Evolutionary conservation across 2,888 invertebrate genomes (phyloP).

Genomic region (Thera britannica): DNA sequence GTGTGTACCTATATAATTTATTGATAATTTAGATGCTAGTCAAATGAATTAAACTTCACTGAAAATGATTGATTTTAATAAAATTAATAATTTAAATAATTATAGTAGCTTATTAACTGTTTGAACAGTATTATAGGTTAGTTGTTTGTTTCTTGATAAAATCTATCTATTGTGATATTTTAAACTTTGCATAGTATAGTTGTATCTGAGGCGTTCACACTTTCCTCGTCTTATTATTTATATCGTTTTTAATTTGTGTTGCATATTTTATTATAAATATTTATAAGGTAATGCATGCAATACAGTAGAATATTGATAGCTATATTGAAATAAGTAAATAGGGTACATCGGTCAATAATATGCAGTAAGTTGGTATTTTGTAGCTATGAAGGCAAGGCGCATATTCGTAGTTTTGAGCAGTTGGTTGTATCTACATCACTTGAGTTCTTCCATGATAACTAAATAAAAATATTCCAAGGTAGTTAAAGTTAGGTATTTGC

Average conservation of each 20-base stretch:
- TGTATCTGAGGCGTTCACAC: slow-evolving; percentile 46
- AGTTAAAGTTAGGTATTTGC: not conserved
- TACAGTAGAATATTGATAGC: slow-evolving; percentile 32
- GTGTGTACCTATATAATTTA: slow-evolving; percentile 41
- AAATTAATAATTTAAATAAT: slow-evolving; percentile 61
- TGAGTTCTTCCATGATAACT: slow-evolving; percentile 16
- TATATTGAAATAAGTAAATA: slow-evolving; percentile 30
- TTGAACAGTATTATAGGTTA: slow-evolving; percentile 83
- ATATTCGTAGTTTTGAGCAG: slow-evolving; percentile 3
- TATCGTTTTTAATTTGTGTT: slow-evolving; percentile 37
- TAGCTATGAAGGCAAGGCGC: slow-evolving; percentile 13
- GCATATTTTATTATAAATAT: slow-evolving; percentile 29
- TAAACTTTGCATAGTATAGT: slow-evolving; percentile 60
- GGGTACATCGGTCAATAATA: slow-evolving; percentile 34
- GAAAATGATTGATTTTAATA: slow-evolving; percentile 67
- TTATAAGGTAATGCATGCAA: slow-evolving; percentile 29
- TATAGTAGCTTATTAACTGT: slow-evolving; percentile 60
- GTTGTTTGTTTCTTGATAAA: slow-evolving; percentile 69
- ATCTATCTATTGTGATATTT: slow-evolving; percentile 74
- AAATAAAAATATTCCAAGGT: slow-evolving; percentile 8
- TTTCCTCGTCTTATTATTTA: slow-evolving; percentile 33
- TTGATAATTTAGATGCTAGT: slow-evolving; percentile 78
- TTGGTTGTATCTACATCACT: slow-evolving; percentile 11
- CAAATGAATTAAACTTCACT: slow-evolving; percentile 76
- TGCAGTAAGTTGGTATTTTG: slow-evolving; percentile 18